Base-by-base conservation (phyloP, 2,888 invertebrate genomes). In the Eremobia ochroleuca region DNA sequence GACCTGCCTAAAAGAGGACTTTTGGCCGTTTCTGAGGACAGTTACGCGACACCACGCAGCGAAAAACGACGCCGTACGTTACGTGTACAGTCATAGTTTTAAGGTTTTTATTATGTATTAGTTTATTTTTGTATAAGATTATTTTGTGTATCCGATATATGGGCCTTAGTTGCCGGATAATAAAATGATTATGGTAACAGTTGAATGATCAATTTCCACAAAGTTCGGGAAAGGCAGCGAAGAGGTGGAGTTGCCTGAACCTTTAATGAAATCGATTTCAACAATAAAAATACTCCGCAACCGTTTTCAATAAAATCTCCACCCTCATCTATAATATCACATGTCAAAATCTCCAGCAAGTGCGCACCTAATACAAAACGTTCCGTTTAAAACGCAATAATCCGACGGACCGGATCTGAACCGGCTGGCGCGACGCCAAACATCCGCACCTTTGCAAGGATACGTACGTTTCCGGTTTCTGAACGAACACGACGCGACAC, bases 331-430 rank as follows among this genome's bases (percentile, higher is more conserved):
- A 62, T 79, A 79, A 72, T 65, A 79, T 79, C 85, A 11, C 81
- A 73, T 67, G 85, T 73, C 67, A 84, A 67, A 77, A 81, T 73
- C 80, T 81, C 46, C 46, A 40, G 67, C 67, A 82, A 87, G 72
- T 70, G 80, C 74, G 74, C 84, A 86, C 83, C 88, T 88, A 87
- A 87, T 79, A 85, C 79, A 82, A 90, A 90, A 89, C 90, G 88
- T 89, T 90, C 88, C 89, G 90, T 93, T 94, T 92, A 93, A 93
- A 93, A 92, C 89, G 91, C 91, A 91, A 92, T 94, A 90, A 92
- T 91, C 92, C 90, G 90, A 90, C 90, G 90, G 87, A 88, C 90
- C 89, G 90, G 91, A 92, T 92, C 92, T 91, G 88, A 90, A 88
- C 90, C 79, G 84, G 87, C 88, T 94, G 94, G 94, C 93, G 46